Conservation (phyloP, 2,888 invertebrate species). For the Aelia acuminata region DNA sequence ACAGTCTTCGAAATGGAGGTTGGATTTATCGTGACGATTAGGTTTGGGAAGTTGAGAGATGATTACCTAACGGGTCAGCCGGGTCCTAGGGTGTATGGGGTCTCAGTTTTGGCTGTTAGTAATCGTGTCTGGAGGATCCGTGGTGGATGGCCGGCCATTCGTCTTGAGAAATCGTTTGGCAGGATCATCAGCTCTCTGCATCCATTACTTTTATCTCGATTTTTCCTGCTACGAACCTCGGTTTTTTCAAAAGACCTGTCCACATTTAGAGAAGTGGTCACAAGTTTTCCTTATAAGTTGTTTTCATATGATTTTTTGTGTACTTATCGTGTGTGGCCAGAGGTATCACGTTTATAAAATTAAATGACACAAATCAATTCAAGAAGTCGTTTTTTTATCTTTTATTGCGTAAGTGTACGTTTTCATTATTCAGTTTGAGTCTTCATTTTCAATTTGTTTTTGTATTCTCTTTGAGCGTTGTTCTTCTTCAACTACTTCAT, state of each 20-base stretch:
- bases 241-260: no score
- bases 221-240: background rate
- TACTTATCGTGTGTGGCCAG: no score
- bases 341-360: no score
- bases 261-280: no score
- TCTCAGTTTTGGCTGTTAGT: background rate
- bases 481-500: background rate
- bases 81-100: background rate
- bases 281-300: no score
- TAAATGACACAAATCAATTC: no score
- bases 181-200: background rate
- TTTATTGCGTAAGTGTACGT: no score
- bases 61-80: constrained; percentile 20
- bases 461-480: no score
- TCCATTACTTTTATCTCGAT: background rate
- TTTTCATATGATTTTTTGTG: no score
- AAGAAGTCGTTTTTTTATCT: no score
- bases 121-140: background rate
- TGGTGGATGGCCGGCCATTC: background rate
- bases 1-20: background rate
- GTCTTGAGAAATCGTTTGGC: background rate
- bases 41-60: constrained; percentile 12
- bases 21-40: constrained; percentile 13
- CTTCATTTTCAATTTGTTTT: no score
- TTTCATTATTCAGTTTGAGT: no score